Evolutionary conservation across 2,888 invertebrate genomes (phyloP).

Genomic region (Danaus chrysippus): DNA sequence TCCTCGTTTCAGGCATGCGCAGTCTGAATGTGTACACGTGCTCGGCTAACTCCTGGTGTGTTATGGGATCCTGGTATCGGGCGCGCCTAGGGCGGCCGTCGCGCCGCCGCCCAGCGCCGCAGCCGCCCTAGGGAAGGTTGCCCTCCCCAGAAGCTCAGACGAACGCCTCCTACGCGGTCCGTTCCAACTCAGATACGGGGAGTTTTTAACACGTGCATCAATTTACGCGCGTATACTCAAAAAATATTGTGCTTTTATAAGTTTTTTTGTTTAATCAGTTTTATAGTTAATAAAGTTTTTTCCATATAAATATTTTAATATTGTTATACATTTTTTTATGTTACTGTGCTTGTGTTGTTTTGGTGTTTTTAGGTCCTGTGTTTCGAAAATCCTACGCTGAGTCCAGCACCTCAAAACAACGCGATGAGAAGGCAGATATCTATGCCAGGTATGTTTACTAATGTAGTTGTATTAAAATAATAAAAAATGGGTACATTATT

Average conservation of each 20-base stretch:
- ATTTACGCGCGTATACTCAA: conserved; percentile 53
- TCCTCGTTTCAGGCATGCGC: conserved; percentile 66
- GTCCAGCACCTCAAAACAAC: conserved; percentile 36
- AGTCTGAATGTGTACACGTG: conserved; percentile 67
- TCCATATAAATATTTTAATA: conserved; percentile 28
- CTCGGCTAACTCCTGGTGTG: conserved; percentile 43
- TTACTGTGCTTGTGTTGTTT: conserved; percentile 50
- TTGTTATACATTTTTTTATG: conserved; percentile 29
- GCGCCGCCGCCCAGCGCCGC: conserved; percentile 69
- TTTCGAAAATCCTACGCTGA: conserved; percentile 58
- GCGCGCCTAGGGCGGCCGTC: conserved; percentile 77
- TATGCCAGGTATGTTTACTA: conserved; percentile 56
- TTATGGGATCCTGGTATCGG: conserved; percentile 70
- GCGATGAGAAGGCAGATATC: conserved; percentile 64
- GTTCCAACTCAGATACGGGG: conserved; percentile 50
- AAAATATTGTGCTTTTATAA: conserved; percentile 33
- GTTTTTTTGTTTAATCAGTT: conserved; percentile 10
- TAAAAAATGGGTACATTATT: not conserved
- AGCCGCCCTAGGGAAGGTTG: conserved; percentile 55
- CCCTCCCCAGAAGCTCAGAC: conserved; percentile 71
- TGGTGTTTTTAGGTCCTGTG: conserved; percentile 59
- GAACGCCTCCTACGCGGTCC: conserved; percentile 68
- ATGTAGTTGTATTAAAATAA: not conserved
- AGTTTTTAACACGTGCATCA: conserved; percentile 52
- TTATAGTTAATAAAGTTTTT: conserved; percentile 14